Evolutionary conservation across 2,113 vertebrate genomes (phyloP).

Genomic region (Poeciliopsis turrubarensis): DNA sequence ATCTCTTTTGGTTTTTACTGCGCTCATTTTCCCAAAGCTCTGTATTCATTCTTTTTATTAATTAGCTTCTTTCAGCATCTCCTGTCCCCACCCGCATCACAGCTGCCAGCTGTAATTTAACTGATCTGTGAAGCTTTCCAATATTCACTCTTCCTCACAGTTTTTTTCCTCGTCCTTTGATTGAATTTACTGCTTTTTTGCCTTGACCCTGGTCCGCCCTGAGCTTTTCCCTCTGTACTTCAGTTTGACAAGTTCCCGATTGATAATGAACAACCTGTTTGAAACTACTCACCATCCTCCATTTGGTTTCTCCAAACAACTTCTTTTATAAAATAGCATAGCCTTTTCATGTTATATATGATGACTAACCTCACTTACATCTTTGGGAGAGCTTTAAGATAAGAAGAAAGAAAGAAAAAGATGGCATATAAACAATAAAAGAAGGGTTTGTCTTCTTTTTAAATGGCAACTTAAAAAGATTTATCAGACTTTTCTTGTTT

Average conservation of each 20-base stretch:
- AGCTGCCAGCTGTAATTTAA: not conserved
- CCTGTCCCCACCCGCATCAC: not conserved
- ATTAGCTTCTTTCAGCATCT: not conserved
- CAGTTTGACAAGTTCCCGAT: no score
- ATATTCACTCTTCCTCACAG: not conserved
- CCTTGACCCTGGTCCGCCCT: no score
- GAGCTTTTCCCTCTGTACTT: not conserved
- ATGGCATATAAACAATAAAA: not conserved
- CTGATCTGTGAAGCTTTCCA: not conserved
- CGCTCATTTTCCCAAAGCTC: not conserved
- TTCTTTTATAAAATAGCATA: not conserved
- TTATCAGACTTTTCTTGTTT: no score
- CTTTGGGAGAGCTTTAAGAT: not conserved
- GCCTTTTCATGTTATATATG: not conserved
- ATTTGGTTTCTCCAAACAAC: no score
- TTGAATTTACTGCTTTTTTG: not conserved
- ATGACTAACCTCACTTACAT: not conserved
- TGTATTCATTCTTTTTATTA: not conserved
- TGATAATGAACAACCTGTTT: no score
- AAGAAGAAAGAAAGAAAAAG: not conserved
- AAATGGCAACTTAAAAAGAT: no score
- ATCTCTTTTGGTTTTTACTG: no score
- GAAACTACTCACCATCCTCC: no score
- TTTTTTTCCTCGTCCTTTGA: not conserved
- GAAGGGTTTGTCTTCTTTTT: not conserved